These are phyloP conservation scores for Hippopotamyrus pictus DNA, from an alignment of 2,797 vertebrate species.

Conservation along the genomic window DNA sequence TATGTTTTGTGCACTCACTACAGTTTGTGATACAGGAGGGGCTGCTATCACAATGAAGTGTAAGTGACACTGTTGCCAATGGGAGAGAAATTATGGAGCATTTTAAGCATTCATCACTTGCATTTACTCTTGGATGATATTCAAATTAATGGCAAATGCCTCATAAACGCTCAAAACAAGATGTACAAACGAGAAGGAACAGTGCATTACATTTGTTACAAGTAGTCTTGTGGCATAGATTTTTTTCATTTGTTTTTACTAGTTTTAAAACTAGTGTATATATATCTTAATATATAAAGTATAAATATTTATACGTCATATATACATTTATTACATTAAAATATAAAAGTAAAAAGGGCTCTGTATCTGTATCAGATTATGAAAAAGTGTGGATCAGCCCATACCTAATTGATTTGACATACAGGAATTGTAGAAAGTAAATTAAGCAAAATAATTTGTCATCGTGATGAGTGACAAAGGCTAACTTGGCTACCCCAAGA, in stretches of 20 bases:
- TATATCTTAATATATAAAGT: too few relatives aligned
- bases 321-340: not conserved
- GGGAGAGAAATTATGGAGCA: not conserved
- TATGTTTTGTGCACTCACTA: too few relatives aligned
- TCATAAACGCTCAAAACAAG: not conserved
- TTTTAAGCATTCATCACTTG: not conserved
- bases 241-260: too few relatives aligned
- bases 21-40: too few relatives aligned
- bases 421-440: not conserved
- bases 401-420: not conserved
- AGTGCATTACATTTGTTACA: not conserved
- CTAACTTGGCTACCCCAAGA: not conserved
- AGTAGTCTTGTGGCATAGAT: not conserved
- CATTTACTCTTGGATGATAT: not conserved
- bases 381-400: not conserved
- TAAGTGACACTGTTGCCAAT: not conserved
- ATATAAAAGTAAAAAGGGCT: not conserved
- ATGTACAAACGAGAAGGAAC: not conserved
- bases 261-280: too few relatives aligned
- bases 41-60: not conserved
- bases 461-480: not conserved
- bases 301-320: not conserved
- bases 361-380: not conserved
- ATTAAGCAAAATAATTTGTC: not conserved
- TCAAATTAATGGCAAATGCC: not conserved